These are phyloP conservation scores for Bugulina stolonifera DNA, from an alignment of 2,888 invertebrate species.

Conservation along the genomic window DNA sequence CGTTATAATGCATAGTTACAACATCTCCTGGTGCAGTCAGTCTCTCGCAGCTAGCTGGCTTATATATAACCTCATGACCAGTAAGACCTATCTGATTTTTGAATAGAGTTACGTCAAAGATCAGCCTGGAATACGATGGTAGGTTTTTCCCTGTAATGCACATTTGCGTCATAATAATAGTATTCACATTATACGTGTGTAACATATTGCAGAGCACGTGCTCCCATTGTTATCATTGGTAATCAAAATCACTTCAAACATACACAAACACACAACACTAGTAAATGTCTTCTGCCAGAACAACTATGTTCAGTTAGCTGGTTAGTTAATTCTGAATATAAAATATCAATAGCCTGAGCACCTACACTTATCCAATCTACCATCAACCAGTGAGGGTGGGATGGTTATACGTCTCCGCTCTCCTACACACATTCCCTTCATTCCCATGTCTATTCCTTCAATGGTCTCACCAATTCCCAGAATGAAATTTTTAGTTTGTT, in stretches of 20 bases:
- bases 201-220: no score
- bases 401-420: slow-evolving; percentile 1
- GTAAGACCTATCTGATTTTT: not conserved
- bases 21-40: slow-evolving; percentile 3
- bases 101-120: slow-evolving; percentile 10
- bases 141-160: slow-evolving; percentile 9
- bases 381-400: slow-evolving; percentile 17
- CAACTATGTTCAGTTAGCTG: no score
- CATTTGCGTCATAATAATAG: no score
- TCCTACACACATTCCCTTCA: slow-evolving; percentile 26
- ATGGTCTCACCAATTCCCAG: slow-evolving; percentile 5
- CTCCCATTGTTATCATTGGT: no score
- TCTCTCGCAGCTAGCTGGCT: not conserved
- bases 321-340: no score
- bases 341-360: no score
- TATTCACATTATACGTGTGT: no score
- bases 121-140: not conserved
- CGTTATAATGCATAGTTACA: slow-evolving; percentile 19
- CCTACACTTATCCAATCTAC: not conserved
- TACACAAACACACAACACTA: no score
- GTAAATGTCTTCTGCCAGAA: no score
- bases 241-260: no score
- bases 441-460: slow-evolving; percentile 23
- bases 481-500: slow-evolving; percentile 13
- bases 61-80: not conserved